These are phyloP conservation scores for Mobula birostris DNA, from an alignment of 2,113 vertebrate species.

Conservation along the genomic window DNA sequence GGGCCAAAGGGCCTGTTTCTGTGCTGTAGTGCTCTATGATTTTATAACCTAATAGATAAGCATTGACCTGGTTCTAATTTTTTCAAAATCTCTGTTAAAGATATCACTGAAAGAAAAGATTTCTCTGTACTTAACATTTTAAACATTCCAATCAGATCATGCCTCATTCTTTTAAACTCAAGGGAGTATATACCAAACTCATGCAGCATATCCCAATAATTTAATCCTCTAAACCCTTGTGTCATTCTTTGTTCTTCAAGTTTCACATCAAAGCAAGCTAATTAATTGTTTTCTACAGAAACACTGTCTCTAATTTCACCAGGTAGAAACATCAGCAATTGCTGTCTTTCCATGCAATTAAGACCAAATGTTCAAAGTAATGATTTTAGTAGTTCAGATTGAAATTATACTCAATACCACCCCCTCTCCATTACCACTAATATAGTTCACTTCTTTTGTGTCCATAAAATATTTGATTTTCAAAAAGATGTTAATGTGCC, in stretches of 20 bases:
- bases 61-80: too few species aligned
- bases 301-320: neutral
- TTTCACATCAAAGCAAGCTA: neutral
- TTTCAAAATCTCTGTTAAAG: too few species aligned
- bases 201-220: neutral
- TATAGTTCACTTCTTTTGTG: neutral
- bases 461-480: neutral
- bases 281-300: neutral
- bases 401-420: neutral
- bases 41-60: too few species aligned
- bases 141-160: neutral
- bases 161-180: neutral
- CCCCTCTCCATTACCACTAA: neutral
- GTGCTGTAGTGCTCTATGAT: too few species aligned
- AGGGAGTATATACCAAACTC: neutral
- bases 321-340: neutral
- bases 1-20: too few species aligned
- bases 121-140: neutral
- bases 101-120: neutral
- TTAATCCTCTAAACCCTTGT: neutral
- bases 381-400: neutral
- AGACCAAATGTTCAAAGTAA: neutral
- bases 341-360: neutral
- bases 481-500: neutral
- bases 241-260: neutral